Conservation (phyloP, 2,888 invertebrate genomes). For the Volucella bombylans region DNA sequence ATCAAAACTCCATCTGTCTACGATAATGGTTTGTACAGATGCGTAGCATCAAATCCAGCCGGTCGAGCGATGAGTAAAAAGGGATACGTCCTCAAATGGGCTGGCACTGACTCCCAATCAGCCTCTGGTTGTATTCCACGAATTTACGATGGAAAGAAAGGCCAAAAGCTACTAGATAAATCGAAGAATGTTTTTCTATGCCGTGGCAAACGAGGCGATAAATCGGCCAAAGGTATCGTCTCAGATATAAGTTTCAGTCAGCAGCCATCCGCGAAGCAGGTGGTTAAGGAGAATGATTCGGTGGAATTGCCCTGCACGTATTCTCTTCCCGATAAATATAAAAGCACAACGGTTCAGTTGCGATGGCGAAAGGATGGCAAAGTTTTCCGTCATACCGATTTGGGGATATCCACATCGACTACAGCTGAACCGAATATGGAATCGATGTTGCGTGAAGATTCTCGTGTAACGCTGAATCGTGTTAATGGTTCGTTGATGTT, state of each 20-base stretch:
- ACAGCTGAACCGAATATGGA: slow-evolving; percentile 78
- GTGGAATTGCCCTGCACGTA: slow-evolving; percentile 87
- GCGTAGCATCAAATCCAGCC: slow-evolving; percentile 87
- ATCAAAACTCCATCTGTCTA: slow-evolving; percentile 78
- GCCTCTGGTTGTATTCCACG: slow-evolving; percentile 79
- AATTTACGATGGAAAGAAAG: slow-evolving; percentile 76
- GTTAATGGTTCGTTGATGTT: slow-evolving; percentile 82
- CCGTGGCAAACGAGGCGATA: slow-evolving; percentile 80
- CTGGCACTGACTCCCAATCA: slow-evolving; percentile 55
- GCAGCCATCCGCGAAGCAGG: slow-evolving; percentile 84
- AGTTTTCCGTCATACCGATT: slow-evolving; percentile 81
- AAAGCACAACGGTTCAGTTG: slow-evolving; percentile 75
- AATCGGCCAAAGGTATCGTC: slow-evolving; percentile 58
- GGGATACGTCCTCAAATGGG: slow-evolving; percentile 78
- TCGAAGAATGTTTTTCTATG: slow-evolving; percentile 78
- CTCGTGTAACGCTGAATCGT: slow-evolving; percentile 79
- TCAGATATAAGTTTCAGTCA: slow-evolving; percentile 76
- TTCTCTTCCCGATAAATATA: slow-evolving; percentile 79
- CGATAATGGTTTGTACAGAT: slow-evolving; percentile 90
- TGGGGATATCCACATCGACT: slow-evolving; percentile 76
- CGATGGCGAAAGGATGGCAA: slow-evolving; percentile 89
- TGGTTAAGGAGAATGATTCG: slow-evolving; percentile 86
- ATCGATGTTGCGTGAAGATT: slow-evolving; percentile 80
- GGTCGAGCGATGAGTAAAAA: slow-evolving; percentile 83
- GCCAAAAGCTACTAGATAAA: slow-evolving; percentile 77